Percentiles rank a stretch among this genome's conserved stretches.
phyloP scores from a whole-genome alignment of 2,888 invertebrate species.

The Cheilosia urbana region DNA sequence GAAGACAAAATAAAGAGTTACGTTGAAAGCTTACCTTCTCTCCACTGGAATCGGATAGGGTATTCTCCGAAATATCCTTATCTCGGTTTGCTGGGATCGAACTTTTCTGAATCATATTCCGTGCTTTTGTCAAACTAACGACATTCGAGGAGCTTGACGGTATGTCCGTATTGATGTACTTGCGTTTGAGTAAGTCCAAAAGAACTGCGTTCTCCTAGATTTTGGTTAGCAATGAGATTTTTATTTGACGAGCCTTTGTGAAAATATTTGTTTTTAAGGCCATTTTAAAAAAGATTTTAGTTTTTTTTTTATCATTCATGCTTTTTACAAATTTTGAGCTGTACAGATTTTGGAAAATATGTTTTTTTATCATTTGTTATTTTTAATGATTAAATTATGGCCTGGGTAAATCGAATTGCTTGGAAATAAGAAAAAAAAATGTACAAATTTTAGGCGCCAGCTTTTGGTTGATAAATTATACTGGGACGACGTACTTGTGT shows the following conservation, averaged over 20 bases:
- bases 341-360: conserved; percentile 34
- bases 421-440: conserved; percentile 2
- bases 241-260: conserved; percentile 13
- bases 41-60: conserved; percentile 53
- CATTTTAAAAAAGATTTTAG: conserved; percentile 18
- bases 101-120: conserved; percentile 75
- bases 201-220: conserved; percentile 76
- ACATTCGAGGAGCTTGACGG: conserved; percentile 77
- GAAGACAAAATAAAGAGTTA: not conserved
- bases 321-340: conserved; percentile 14
- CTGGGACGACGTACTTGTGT: not conserved
- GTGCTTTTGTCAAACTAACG: conserved; percentile 77
- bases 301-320: conserved; percentile 19
- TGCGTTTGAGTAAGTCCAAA: conserved; percentile 77
- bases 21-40: conserved; percentile 35
- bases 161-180: conserved; percentile 77
- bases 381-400: conserved; percentile 21
- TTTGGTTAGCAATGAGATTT: conserved; percentile 15
- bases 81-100: conserved; percentile 38
- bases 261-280: not conserved
- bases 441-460: conserved; percentile 34
- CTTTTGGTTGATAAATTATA: not conserved
- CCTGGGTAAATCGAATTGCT: not conserved
- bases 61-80: conserved; percentile 57
- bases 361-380: conserved; percentile 14